phyloP scores from a whole-genome alignment of 2,888 invertebrate species.

The Dryobotodes eremita region DNA sequence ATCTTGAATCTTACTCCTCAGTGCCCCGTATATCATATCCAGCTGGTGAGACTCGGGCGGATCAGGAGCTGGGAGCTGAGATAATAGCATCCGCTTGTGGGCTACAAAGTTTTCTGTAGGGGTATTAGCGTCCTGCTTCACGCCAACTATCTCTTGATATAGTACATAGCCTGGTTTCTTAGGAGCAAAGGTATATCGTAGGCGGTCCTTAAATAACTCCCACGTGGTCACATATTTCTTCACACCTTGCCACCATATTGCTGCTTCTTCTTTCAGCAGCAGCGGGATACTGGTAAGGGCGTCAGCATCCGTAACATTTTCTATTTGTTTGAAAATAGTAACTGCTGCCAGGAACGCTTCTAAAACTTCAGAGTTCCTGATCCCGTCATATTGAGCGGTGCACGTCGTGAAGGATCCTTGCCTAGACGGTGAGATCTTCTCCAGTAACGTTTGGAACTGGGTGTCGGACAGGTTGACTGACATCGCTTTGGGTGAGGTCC shows the following conservation, averaged over 20 bases:
- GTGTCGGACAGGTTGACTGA: no score
- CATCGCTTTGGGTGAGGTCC: no score
- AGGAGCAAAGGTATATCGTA: not conserved
- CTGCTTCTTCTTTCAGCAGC: not conserved
- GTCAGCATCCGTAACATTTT: no score
- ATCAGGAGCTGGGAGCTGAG: not conserved
- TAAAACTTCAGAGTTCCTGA: no score
- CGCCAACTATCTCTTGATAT: not conserved
- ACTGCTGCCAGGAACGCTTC: no score
- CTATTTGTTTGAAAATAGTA: not conserved
- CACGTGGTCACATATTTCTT: not conserved
- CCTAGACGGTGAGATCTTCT: no score
- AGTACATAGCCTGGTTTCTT: not conserved
- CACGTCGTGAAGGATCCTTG: no score
- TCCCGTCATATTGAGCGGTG: no score
- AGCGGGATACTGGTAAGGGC: no score
- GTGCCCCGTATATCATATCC: slow-evolving; percentile 1
- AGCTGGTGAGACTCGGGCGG: not conserved
- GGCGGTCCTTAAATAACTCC: not conserved
- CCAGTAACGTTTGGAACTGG: no score
- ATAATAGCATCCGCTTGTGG: not conserved
- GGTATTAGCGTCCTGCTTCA: not conserved
- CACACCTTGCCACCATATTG: slow-evolving; percentile 3
- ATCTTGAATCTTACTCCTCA: not conserved
- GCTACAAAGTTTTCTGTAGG: not conserved